These are phyloP conservation scores for Meloidogyne exigua DNA, from an alignment of 1,140 invertebrate genomes.

Conservation along the genomic window DNA sequence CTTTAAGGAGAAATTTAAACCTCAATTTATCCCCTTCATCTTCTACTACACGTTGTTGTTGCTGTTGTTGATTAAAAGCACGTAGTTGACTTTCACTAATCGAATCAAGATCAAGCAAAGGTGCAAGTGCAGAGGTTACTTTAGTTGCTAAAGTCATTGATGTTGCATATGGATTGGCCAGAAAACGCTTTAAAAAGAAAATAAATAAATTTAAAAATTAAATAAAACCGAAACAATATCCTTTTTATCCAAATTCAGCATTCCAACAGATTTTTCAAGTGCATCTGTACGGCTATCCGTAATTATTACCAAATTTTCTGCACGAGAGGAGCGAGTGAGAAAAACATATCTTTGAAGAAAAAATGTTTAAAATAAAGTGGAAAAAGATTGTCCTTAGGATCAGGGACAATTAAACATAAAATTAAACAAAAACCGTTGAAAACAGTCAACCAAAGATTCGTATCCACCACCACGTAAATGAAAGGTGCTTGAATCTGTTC, in stretches of 20 bases:
- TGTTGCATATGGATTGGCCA: conserved; percentile 50
- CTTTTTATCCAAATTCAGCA: conserved; percentile 46
- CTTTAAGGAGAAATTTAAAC: too few species aligned
- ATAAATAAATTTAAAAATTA: neutral
- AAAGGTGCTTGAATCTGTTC: conserved; percentile 37
- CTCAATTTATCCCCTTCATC: conserved; percentile 33
- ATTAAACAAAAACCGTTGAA: conserved; percentile 36
- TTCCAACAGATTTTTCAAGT: conserved; percentile 49
- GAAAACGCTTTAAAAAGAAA: conserved; percentile 46
- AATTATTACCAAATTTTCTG: conserved; percentile 49
- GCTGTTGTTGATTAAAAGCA: conserved; percentile 40
- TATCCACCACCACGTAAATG: conserved; percentile 52
- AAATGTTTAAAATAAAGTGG: too few species aligned
- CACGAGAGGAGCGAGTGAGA: conserved; percentile 42
- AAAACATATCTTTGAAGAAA: conserved; percentile 34
- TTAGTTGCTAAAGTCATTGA: conserved; percentile 41
- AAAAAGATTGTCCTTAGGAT: too few species aligned
- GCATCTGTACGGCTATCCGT: conserved; percentile 47
- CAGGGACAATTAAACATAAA: neutral
- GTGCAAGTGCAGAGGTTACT: conserved; percentile 43
- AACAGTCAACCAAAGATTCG: conserved; percentile 38
- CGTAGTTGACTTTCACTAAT: conserved; percentile 51
- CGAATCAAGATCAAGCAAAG: conserved; percentile 45
- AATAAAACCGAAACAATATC: conserved; percentile 47
- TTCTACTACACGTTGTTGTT: conserved; percentile 19